Evolutionary conservation across 2,888 invertebrate genomes (phyloP).

Genomic region (Diadegma fenestrale): DNA sequence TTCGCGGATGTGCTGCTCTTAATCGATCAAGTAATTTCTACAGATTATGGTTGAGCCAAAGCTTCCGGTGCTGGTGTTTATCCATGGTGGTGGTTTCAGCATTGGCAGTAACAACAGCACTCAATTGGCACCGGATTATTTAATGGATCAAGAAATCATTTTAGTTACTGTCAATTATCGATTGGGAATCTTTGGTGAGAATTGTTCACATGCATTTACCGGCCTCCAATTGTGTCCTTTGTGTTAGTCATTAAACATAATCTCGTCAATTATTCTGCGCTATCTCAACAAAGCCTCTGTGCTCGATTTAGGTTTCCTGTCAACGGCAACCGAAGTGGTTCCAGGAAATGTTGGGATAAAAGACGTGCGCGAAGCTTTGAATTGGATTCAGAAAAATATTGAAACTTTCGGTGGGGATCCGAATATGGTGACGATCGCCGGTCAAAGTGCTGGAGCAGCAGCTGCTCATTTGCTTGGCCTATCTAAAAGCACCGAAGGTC

Average conservation of each 20-base stretch:
- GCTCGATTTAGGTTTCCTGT: slow-evolving; percentile 69
- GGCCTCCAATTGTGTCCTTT: not conserved
- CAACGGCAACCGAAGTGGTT: slow-evolving; percentile 75
- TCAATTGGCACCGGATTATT: slow-evolving; percentile 75
- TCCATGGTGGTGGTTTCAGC: slow-evolving; percentile 77
- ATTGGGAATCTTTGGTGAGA: slow-evolving; percentile 78
- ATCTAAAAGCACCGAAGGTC: slow-evolving; percentile 77
- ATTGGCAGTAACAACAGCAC: slow-evolving; percentile 75
- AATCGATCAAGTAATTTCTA: slow-evolving; percentile 50
- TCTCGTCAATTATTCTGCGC: not conserved
- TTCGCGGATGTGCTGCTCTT: too few species aligned
- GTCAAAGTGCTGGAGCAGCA: slow-evolving; percentile 77
- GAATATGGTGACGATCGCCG: slow-evolving; percentile 77
- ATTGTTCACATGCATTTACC: not conserved
- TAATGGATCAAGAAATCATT: slow-evolving; percentile 78
- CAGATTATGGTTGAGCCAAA: slow-evolving; percentile 67
- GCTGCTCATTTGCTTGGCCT: slow-evolving; percentile 75
- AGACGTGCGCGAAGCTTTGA: slow-evolving; percentile 77
- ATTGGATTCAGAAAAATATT: slow-evolving; percentile 80
- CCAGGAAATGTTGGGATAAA: slow-evolving; percentile 82
- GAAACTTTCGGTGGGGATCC: slow-evolving; percentile 78
- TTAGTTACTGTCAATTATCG: slow-evolving; percentile 81
- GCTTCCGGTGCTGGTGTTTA: slow-evolving; percentile 78
- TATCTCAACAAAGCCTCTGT: not conserved
- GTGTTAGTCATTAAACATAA: not conserved